phyloP scores from a whole-genome alignment of 2,888 invertebrate species.

The Drosophila fulvimacula region DNA sequence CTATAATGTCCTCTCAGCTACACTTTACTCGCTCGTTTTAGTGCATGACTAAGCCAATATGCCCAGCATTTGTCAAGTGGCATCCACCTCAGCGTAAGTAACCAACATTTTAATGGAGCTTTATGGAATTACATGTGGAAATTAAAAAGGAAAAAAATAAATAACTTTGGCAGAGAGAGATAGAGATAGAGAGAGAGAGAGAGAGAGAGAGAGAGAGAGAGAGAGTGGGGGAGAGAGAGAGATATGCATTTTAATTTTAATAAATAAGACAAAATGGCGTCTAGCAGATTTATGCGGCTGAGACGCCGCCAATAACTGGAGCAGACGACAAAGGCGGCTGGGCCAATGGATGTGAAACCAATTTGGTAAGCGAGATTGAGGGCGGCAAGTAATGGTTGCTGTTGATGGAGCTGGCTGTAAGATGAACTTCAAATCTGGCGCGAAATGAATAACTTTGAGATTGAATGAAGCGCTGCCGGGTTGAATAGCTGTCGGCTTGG shows the following conservation, averaged over 20 bases:
- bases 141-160: conserved; percentile 31
- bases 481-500: conserved; percentile 33
- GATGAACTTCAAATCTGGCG: conserved; percentile 73
- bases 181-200: no score
- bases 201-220: background rate
- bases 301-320: conserved; percentile 63
- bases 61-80: conserved; percentile 11
- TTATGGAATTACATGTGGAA: conserved; percentile 47
- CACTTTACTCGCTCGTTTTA: background rate
- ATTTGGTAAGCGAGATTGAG: conserved; percentile 50
- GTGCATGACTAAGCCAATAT: conserved; percentile 19
- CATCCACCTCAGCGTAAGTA: background rate
- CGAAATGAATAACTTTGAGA: conserved; percentile 69
- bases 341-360: conserved; percentile 53
- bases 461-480: conserved; percentile 41
- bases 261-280: conserved; percentile 81
- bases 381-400: background rate
- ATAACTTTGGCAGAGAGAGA: background rate
- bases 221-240: conserved; percentile 40
- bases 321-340: conserved; percentile 62
- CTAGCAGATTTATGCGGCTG: conserved; percentile 68
- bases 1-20: background rate
- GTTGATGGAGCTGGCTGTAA: conserved; percentile 24
- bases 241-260: conserved; percentile 80
- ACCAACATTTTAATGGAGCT: conserved; percentile 54